phyloP scores from a whole-genome alignment of 2,797 vertebrate genomes.

The Sebastes baramenuke region DNA sequence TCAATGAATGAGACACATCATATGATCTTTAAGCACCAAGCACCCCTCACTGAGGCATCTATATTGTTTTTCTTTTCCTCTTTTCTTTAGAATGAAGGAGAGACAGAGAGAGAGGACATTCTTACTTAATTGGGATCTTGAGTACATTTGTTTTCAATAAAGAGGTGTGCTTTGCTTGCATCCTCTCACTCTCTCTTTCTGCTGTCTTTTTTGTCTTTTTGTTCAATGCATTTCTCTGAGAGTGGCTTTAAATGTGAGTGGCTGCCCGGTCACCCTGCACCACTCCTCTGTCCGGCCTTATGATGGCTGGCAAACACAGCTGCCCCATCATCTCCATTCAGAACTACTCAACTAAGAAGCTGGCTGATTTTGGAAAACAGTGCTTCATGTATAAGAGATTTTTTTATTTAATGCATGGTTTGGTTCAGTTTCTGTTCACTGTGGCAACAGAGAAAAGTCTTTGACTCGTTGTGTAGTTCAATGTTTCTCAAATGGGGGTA shows the following conservation, averaged over 20 bases:
- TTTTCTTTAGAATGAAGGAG: not conserved
- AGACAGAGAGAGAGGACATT: conserved; percentile 37
- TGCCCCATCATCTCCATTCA: conserved; percentile 31
- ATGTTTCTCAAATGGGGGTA: not conserved
- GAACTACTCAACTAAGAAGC: not conserved
- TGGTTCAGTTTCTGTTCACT: not conserved
- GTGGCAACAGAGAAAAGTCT: not conserved
- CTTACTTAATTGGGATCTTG: conserved; percentile 66
- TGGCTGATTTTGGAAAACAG: not conserved
- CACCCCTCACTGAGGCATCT: conserved; percentile 5
- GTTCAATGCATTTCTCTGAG: not conserved
- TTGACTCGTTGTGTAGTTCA: not conserved
- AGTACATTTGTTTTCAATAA: conserved; percentile 74
- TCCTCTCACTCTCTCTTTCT: conserved; percentile 35
- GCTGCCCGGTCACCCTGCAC: not conserved
- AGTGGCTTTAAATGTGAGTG: conserved; percentile 27
- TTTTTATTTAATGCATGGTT: not conserved
- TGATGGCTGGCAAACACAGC: conserved; percentile 15
- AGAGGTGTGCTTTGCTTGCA: conserved; percentile 68
- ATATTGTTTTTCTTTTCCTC: not conserved
- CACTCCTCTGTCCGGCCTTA: not conserved
- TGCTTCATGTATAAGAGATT: not conserved
- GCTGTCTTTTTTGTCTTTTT: not conserved
- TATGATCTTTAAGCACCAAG: conserved; percentile 36
- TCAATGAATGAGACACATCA: conserved; percentile 29